phyloP scores from a whole-genome alignment of 2,888 invertebrate species.

The Nomada lathburiana region DNA sequence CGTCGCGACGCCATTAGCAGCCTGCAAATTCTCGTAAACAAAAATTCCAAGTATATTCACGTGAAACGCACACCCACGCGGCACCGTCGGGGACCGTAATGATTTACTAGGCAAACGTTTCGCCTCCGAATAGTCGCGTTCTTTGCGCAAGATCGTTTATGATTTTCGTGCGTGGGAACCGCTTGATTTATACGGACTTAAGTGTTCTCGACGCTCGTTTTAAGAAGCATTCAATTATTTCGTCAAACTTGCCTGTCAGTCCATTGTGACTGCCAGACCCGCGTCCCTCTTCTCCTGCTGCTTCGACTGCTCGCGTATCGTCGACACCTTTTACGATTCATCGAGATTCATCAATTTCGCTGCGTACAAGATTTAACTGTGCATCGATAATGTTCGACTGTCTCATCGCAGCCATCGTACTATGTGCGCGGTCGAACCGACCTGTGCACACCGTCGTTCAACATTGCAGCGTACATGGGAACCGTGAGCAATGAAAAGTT shows the following conservation, averaged over 20 bases:
- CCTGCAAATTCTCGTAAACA: conserved; percentile 67
- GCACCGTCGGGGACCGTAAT: conserved; percentile 39
- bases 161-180: conserved; percentile 50
- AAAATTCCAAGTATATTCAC: conserved; percentile 66
- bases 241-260: conserved; percentile 21
- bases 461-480: background rate
- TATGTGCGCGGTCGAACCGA: background rate
- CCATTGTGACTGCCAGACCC: background rate
- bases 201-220: conserved; percentile 13
- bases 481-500: background rate
- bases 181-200: conserved; percentile 40
- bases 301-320: background rate
- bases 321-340: background rate
- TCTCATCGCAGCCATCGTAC: too few species aligned
- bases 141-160: conserved; percentile 44
- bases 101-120: conserved; percentile 62
- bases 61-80: conserved; percentile 50
- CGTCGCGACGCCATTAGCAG: conserved; percentile 73
- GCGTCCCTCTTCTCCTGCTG: background rate
- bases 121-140: conserved; percentile 51
- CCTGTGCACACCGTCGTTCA: background rate
- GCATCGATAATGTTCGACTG: background rate
- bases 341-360: too few species aligned
- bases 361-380: background rate
- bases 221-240: conserved; percentile 44